These are phyloP conservation scores for Callipepla californica DNA, from an alignment of 2,113 vertebrate genomes.

Conservation along the genomic window DNA sequence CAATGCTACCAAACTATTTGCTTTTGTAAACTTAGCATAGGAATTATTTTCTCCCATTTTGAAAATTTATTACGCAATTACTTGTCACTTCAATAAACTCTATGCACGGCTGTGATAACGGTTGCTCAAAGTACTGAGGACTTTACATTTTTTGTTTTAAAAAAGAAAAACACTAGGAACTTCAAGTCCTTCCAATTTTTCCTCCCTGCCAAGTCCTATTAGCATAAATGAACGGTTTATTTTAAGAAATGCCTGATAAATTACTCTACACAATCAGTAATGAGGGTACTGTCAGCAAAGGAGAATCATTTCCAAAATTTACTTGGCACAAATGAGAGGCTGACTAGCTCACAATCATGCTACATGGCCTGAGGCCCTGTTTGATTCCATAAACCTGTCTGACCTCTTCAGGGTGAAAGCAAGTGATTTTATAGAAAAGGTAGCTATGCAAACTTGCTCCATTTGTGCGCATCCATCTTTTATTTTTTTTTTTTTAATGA, in stretches of 20 bases:
- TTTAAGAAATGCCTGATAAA: conserved; percentile 91
- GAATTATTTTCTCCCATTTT: conserved; percentile 73
- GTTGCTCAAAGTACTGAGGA: conserved; percentile 75
- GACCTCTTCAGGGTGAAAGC: conserved; percentile 48
- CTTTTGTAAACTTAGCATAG: conserved; percentile 63
- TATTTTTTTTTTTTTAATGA: background rate
- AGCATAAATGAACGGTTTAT: conserved; percentile 89
- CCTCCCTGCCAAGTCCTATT: conserved; percentile 86
- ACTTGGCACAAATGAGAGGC: conserved; percentile 77
- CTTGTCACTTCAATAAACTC: conserved; percentile 71
- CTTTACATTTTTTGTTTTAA: conserved; percentile 78
- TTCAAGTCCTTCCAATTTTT: conserved; percentile 85
- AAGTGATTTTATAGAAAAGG: background rate
- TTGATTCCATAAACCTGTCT: conserved; percentile 73
- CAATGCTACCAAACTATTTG: conserved; percentile 59
- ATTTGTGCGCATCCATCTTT: background rate
- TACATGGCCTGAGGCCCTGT: conserved; percentile 59
- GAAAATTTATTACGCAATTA: conserved; percentile 75
- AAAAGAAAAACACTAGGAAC: conserved; percentile 81
- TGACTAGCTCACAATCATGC: conserved; percentile 76
- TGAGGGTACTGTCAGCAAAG: conserved; percentile 86
- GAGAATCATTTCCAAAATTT: conserved; percentile 85
- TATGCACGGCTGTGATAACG: conserved; percentile 60
- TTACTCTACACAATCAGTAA: conserved; percentile 87
- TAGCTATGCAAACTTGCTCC: conserved; percentile 4